These are phyloP conservation scores for Odontamblyopus lacepedii DNA, from an alignment of 2,797 vertebrate genomes.

Conservation along the genomic window DNA sequence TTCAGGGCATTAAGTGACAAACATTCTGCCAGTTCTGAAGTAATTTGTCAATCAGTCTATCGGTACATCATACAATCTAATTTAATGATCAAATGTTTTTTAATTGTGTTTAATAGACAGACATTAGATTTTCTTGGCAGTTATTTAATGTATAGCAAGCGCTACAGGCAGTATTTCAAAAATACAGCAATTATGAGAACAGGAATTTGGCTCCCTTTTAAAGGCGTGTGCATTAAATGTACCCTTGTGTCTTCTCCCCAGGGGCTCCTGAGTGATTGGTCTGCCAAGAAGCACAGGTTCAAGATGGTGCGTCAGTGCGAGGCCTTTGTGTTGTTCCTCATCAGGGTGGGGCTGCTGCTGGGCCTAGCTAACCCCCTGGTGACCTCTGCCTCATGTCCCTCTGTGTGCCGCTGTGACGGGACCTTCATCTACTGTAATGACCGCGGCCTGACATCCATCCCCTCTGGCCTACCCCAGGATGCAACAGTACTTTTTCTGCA, in stretches of 20 bases:
- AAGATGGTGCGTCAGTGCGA: constrained; percentile 93
- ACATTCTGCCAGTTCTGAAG: constrained; percentile 6
- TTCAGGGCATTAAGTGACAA: background rate
- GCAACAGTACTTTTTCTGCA: constrained; percentile 98
- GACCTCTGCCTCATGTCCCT: constrained; percentile 92
- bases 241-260: constrained; percentile 75
- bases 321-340: constrained; percentile 90
- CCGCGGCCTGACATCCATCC: constrained; percentile 96
- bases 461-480: constrained; percentile 92
- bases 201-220: constrained; percentile 63
- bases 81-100: constrained; percentile 54
- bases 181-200: constrained; percentile 66
- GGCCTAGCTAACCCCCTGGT: constrained; percentile 87
- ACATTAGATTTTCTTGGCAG: constrained; percentile 56
- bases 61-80: no score
- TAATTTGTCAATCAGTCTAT: constrained; percentile 16
- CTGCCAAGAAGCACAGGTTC: constrained; percentile 80
- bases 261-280: constrained; percentile 81
- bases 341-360: constrained; percentile 91
- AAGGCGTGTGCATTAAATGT: constrained; percentile 73
- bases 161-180: constrained; percentile 64
- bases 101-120: constrained; percentile 38
- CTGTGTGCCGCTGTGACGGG: constrained; percentile 92
- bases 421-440: constrained; percentile 99
- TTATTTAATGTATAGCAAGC: constrained; percentile 59